Conservation (phyloP, 2,797 vertebrate genomes). For the Apogon hyalosoma region DNA sequence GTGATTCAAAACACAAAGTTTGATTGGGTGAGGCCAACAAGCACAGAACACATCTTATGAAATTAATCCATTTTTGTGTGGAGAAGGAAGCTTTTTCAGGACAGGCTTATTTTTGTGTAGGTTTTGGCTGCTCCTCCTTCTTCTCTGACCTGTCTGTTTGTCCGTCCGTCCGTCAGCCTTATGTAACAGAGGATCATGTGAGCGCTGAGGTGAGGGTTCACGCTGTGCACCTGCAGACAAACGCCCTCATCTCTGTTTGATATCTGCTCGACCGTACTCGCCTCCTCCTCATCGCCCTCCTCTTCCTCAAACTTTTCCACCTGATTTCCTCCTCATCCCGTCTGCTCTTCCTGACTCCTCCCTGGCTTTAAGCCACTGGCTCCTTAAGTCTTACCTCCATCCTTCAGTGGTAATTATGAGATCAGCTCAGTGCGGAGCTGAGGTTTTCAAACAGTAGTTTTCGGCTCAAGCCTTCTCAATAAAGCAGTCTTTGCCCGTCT, state of each 20-base stretch:
- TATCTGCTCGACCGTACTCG: constrained; percentile 47
- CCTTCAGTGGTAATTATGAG: constrained; percentile 75
- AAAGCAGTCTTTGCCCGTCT: constrained; percentile 52
- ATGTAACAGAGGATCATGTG: constrained; percentile 69
- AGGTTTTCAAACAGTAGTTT: constrained; percentile 71
- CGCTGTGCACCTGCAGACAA: constrained; percentile 49
- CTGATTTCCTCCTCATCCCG: constrained; percentile 46
- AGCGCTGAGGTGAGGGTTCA: constrained; percentile 63
- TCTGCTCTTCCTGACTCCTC: constrained; percentile 53
- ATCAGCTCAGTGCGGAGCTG: constrained; percentile 62
- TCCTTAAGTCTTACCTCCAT: constrained; percentile 64
- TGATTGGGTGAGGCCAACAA: no score
- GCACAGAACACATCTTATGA: no score
- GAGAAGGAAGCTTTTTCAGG: no score
- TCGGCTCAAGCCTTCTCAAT: constrained; percentile 53
- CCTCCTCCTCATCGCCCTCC: constrained; percentile 17
- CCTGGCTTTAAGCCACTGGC: constrained; percentile 65
- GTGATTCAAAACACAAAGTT: no score
- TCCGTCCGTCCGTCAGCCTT: constrained; percentile 33
- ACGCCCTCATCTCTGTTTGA: constrained; percentile 64
- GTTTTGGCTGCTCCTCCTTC: background rate
- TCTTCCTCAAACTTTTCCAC: constrained; percentile 32
- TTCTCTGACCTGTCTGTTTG: constrained; percentile 1
- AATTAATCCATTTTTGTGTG: no score
- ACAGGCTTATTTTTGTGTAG: constrained; percentile 2